These are phyloP conservation scores for Diplogasteroides magnus DNA, from an alignment of 1,140 invertebrate genomes.

Conservation along the genomic window DNA sequence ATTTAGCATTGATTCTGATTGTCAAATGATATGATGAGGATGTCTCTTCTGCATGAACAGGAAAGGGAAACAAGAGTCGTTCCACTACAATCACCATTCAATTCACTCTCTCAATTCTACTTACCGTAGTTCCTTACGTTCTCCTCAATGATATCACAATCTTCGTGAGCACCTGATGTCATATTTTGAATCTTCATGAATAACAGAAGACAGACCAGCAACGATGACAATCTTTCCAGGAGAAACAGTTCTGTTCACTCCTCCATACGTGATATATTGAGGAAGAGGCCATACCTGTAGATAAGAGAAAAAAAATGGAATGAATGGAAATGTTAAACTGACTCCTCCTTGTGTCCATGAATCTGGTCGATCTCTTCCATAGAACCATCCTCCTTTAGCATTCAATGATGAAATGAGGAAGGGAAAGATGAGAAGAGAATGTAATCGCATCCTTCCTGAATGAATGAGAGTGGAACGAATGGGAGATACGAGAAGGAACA, in stretches of 20 bases:
- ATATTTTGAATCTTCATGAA: slow-evolving; percentile 12
- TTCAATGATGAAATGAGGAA: not conserved
- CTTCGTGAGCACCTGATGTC: slow-evolving; percentile 40
- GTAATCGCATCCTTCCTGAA: too few relatives aligned
- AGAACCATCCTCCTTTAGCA: slow-evolving; percentile 19
- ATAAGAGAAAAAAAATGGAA: not conserved
- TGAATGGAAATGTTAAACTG: not conserved
- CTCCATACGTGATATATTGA: slow-evolving; percentile 27
- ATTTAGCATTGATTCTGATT: slow-evolving; percentile 13
- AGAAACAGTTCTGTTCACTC: slow-evolving; percentile 25
- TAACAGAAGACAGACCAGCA: slow-evolving; percentile 30
- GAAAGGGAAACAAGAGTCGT: not conserved
- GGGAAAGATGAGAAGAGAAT: not conserved
- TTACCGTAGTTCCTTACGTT: not conserved
- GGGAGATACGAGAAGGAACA: too few relatives aligned
- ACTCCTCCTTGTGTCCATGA: slow-evolving; percentile 27
- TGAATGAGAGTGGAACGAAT: too few relatives aligned
- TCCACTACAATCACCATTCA: not conserved
- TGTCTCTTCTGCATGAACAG: slow-evolving; percentile 1
- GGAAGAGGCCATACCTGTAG: slow-evolving; percentile 33
- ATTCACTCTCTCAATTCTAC: slow-evolving; percentile 21
- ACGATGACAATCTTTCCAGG: slow-evolving; percentile 32
- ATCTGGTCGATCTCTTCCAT: slow-evolving; percentile 20
- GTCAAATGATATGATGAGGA: slow-evolving; percentile 14
- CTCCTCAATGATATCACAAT: not conserved